A percentile compares a stretch with the other conserved stretches of the same genome.
phyloP scores from a whole-genome alignment of 2,888 invertebrate genomes.

The Melanchra persicariae region DNA sequence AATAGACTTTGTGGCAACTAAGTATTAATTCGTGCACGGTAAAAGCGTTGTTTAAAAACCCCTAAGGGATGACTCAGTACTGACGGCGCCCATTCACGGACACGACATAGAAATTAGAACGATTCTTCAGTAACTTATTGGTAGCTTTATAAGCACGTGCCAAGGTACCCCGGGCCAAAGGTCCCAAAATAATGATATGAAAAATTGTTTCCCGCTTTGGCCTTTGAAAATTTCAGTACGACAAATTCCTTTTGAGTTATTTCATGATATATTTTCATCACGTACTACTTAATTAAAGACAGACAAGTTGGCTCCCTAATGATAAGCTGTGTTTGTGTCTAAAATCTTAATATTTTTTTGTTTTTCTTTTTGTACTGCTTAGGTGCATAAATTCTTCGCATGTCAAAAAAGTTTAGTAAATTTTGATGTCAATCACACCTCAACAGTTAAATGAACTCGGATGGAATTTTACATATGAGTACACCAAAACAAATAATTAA shows the following conservation, averaged over 20 bases:
- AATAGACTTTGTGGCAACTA: no score
- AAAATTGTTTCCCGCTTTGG: constrained; percentile 29
- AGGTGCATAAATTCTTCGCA: not conserved
- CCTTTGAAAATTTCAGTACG: constrained; percentile 14
- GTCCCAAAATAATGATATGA: constrained; percentile 20
- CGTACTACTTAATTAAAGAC: constrained; percentile 24
- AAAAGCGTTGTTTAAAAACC: no score
- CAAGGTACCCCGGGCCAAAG: not conserved
- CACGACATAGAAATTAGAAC: no score
- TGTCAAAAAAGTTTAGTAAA: no score
- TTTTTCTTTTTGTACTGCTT: not conserved
- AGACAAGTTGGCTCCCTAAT: constrained; percentile 12
- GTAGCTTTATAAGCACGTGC: not conserved
- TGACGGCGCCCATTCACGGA: no score
- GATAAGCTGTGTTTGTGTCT: not conserved
- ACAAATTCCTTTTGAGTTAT: constrained; percentile 35
- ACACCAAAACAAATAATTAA: not conserved
- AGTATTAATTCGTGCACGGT: no score
- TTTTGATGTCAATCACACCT: no score
- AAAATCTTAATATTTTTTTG: not conserved
- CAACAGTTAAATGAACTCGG: not conserved
- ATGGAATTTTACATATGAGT: not conserved
- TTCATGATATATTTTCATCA: constrained; percentile 18
- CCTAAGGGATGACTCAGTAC: no score
- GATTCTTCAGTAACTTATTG: constrained; percentile 10